These are phyloP conservation scores for Gymnorhina tibicen DNA, from an alignment of 2,113 vertebrate species.

Conservation along the genomic window DNA sequence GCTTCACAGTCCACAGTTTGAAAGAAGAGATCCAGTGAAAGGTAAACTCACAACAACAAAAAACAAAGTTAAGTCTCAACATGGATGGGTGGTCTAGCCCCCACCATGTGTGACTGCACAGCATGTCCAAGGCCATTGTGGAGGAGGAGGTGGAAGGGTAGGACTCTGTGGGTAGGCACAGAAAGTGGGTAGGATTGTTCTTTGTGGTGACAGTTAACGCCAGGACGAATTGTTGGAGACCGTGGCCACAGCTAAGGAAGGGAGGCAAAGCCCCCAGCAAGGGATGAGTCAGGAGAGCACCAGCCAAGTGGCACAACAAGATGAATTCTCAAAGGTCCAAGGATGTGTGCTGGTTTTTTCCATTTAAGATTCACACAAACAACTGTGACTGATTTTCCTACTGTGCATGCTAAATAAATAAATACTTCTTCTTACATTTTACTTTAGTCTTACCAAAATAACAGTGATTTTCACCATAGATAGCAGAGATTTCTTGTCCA, in stretches of 20 bases:
- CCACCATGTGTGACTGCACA: neutral
- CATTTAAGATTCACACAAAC: neutral
- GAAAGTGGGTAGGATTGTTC: neutral
- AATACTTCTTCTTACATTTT: neutral
- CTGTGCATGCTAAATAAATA: neutral
- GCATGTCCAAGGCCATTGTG: neutral
- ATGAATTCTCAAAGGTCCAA: neutral
- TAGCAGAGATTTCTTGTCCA: neutral
- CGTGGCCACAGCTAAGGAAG: neutral
- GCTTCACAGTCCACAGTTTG: neutral
- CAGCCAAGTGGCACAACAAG: neutral
- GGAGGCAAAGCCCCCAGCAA: neutral
- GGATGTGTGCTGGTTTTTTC: rapidly evolving
- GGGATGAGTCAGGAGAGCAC: neutral
- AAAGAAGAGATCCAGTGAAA: neutral
- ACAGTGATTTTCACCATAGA: neutral
- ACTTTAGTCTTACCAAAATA: neutral
- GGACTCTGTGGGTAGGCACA: neutral
- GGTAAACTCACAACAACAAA: neutral
- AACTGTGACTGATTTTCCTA: neutral
- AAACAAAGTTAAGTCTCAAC: neutral
- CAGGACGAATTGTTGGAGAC: neutral
- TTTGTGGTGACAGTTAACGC: neutral
- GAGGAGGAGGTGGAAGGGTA: neutral
- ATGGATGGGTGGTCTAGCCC: neutral